Evolutionary conservation across 2,888 invertebrate genomes (phyloP).

Genomic region (Thymelicus sylvestris): DNA sequence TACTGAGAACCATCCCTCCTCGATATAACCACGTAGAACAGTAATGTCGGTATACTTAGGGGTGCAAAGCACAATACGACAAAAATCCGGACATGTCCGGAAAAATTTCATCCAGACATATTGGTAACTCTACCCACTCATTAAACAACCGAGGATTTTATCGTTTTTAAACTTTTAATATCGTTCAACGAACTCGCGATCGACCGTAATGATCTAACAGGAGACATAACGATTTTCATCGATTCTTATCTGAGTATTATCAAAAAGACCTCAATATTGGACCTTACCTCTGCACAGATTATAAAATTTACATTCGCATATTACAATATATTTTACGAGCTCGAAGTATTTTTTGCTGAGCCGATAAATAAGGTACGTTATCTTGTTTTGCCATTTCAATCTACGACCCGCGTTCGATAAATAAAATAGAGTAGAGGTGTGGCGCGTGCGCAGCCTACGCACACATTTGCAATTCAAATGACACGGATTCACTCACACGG

Average conservation of each 20-base stretch:
- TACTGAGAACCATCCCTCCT: too few species aligned
- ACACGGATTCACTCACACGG: slow-evolving; percentile 49
- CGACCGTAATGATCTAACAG: slow-evolving; percentile 29
- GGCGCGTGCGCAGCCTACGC: slow-evolving; percentile 70
- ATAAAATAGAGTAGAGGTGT: slow-evolving; percentile 49
- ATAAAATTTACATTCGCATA: slow-evolving; percentile 36
- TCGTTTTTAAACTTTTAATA: slow-evolving; percentile 43
- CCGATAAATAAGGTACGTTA: slow-evolving; percentile 36
- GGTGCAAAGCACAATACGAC: too few species aligned
- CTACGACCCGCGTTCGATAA: slow-evolving; percentile 34
- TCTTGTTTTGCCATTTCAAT: slow-evolving; percentile 37
- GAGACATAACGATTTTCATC: slow-evolving; percentile 29
- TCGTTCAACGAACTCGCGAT: slow-evolving; percentile 34
- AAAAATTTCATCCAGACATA: neutral
- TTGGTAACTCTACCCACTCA: slow-evolving; percentile 26
- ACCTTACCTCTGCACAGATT: slow-evolving; percentile 23
- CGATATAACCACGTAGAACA: too few species aligned
- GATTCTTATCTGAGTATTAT: slow-evolving; percentile 22
- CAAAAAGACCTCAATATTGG: slow-evolving; percentile 16
- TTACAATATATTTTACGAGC: slow-evolving; percentile 39
- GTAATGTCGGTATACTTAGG: too few species aligned
- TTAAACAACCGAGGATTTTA: slow-evolving; percentile 41
- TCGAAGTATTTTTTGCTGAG: slow-evolving; percentile 26
- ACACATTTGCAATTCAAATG: slow-evolving; percentile 62
- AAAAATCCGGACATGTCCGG: neutral